Conservation (phyloP, 2,888 invertebrate genomes). For the Rapana venosa region DNA sequence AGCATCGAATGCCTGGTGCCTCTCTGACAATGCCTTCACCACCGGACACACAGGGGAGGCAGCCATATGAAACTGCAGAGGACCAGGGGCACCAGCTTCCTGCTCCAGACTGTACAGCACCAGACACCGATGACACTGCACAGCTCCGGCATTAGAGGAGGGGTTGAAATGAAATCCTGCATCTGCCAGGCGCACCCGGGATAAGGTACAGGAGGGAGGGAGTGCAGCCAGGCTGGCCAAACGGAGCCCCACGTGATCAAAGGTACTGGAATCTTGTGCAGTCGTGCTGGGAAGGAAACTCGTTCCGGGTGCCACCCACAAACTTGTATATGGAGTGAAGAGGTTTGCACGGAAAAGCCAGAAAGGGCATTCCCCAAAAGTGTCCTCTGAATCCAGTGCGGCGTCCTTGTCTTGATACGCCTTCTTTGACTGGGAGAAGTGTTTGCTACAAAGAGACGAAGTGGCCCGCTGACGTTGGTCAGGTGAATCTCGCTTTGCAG, state of each 20-base stretch:
- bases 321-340: no score
- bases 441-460: no score
- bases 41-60: slow-evolving; percentile 13
- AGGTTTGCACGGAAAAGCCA: no score
- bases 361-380: no score
- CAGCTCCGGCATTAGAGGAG: background rate
- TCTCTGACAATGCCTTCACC: background rate
- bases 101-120: background rate
- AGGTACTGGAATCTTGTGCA: background rate
- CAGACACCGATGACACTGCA: slow-evolving; percentile 29
- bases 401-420: no score
- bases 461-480: no score
- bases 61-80: background rate
- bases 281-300: background rate
- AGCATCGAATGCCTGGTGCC: background rate
- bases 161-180: slow-evolving; percentile 37
- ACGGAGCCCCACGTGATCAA: slow-evolving; percentile 35
- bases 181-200: slow-evolving; percentile 36
- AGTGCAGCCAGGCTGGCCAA: slow-evolving; percentile 36
- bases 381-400: no score
- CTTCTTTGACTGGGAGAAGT: no score
- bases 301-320: slow-evolving; percentile 17
- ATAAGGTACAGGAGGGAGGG: slow-evolving; percentile 8
- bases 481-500: no score
- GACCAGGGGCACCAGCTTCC: background rate